Conservation (phyloP, 2,888 invertebrate genomes). For the Mesochorus sp. region DNA sequence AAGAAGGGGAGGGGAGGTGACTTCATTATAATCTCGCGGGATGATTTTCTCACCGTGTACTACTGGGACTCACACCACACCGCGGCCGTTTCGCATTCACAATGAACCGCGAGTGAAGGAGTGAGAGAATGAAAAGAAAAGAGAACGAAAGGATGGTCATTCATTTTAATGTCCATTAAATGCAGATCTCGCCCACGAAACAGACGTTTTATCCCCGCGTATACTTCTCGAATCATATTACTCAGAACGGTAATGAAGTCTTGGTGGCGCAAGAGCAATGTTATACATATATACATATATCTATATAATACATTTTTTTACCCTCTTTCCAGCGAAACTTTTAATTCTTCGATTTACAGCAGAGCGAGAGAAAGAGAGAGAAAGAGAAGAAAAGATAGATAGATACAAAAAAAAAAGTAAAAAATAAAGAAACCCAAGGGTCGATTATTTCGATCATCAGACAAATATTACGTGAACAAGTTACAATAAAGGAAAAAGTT, state of each 20-base stretch:
- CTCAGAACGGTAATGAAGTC: constrained; percentile 77
- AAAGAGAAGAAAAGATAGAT: too few relatives aligned
- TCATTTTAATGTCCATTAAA: constrained; percentile 82
- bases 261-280: constrained; percentile 33
- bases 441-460: constrained; percentile 3
- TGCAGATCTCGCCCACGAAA: constrained; percentile 79
- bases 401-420: not conserved
- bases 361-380: too few relatives aligned
- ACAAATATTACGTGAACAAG: not conserved
- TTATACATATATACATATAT: too few relatives aligned
- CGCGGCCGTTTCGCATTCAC: constrained; percentile 76
- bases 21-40: constrained; percentile 76
- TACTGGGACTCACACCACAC: constrained; percentile 31
- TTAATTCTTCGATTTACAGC: constrained; percentile 24
- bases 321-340: constrained; percentile 15
- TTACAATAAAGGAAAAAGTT: not conserved
- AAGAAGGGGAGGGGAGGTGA: constrained; percentile 53
- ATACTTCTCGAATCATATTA: constrained; percentile 79
- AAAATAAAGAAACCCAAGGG: not conserved
- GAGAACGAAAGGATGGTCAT: constrained; percentile 73
- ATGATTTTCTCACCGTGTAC: constrained; percentile 76
- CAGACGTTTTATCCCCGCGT: constrained; percentile 78
- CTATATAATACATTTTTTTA: constrained; percentile 20
- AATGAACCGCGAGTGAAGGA: constrained; percentile 71
- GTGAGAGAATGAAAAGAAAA: not conserved